Evolutionary conservation across 2,797 vertebrate species (phyloP).

Genomic region (Micropoecilia bifurca): DNA sequence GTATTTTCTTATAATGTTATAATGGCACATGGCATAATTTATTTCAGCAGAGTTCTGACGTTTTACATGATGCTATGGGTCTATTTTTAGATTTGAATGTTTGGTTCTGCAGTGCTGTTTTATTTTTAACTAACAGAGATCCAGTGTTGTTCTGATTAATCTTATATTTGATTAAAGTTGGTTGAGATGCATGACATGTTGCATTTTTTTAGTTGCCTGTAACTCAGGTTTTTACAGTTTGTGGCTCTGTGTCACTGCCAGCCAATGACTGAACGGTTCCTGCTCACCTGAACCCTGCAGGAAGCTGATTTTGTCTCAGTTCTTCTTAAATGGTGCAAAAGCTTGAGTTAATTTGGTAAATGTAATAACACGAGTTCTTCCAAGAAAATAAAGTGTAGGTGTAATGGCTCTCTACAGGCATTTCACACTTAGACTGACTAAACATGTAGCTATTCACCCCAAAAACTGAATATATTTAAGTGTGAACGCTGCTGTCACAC

Average conservation of each 20-base stretch:
- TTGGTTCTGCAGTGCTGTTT: neutral
- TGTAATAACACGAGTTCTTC: slow-evolving; percentile 17
- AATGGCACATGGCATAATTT: neutral
- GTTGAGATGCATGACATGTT: neutral
- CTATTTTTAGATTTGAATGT: neutral
- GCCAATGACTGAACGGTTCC: neutral
- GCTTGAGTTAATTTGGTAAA: slow-evolving; percentile 15
- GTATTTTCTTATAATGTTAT: neutral
- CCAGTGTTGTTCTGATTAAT: neutral
- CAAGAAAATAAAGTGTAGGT: slow-evolving; percentile 36
- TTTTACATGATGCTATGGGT: neutral
- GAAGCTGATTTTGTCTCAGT: slow-evolving; percentile 10
- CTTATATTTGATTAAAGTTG: neutral
- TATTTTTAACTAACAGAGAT: neutral
- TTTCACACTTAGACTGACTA: slow-evolving; percentile 33
- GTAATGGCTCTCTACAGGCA: slow-evolving; percentile 37
- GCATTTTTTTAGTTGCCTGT: neutral
- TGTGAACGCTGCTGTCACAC: slow-evolving; percentile 43
- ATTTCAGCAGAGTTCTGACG: neutral
- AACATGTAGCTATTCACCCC: slow-evolving; percentile 29
- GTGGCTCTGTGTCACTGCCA: neutral
- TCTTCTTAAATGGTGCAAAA: neutral
- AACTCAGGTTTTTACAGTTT: neutral
- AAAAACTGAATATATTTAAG: slow-evolving; percentile 23
- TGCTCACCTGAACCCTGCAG: slow-evolving; percentile 9